Evolutionary conservation across 92 coral and sea anemone species (phyloP).

Genomic region (Zoanthus gigantus): DNA sequence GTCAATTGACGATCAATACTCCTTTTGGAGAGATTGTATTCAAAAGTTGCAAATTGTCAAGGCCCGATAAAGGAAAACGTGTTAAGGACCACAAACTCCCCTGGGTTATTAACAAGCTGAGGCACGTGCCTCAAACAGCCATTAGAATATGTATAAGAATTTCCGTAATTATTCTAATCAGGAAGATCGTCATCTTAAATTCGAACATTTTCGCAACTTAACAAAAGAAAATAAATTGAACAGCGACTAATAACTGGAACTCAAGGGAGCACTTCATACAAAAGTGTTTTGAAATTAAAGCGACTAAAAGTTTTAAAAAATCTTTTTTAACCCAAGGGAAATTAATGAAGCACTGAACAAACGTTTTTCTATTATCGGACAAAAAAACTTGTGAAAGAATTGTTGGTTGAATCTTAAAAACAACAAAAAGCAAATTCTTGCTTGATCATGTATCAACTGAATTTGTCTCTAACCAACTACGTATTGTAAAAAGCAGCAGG

Average conservation of each 20-base stretch:
- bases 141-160: slow-evolving; percentile 54
- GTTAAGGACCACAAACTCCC: slow-evolving; percentile 41
- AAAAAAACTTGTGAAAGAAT: not conserved
- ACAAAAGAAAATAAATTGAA: slow-evolving; percentile 45
- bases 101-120: slow-evolving; percentile 45
- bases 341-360: slow-evolving; percentile 43
- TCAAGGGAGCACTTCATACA: slow-evolving; percentile 38
- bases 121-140: slow-evolving; percentile 37
- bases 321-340: slow-evolving; percentile 8
- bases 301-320: slow-evolving; percentile 29
- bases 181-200: slow-evolving; percentile 42
- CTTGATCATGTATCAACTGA: slow-evolving; percentile 19
- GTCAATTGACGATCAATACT: slow-evolving; percentile 24
- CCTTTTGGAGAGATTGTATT: slow-evolving; percentile 35
- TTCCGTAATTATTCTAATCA: slow-evolving; percentile 46
- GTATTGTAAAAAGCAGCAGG: slow-evolving; percentile 37
- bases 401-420: no score
- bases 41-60: slow-evolving; percentile 36
- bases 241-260: slow-evolving; percentile 31
- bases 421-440: no score
- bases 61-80: slow-evolving; percentile 44
- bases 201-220: slow-evolving; percentile 43
- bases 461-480: slow-evolving; percentile 25
- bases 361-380: slow-evolving; percentile 31
- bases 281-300: slow-evolving; percentile 30